Conservation (phyloP, 2,797 vertebrate species). For the Champsocephalus esox region DNA sequence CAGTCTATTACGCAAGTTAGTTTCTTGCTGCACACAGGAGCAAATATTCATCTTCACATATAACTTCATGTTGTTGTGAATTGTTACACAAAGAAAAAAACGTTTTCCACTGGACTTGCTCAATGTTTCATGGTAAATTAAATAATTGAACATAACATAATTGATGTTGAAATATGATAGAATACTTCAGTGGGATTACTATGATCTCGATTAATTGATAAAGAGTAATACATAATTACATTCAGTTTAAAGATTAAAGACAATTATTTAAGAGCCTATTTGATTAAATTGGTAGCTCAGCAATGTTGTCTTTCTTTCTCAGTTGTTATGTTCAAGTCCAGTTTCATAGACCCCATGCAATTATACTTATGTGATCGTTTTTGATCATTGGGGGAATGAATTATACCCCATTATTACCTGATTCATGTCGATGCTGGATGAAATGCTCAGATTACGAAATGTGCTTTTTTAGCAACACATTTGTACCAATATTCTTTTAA, state of each 20-base stretch:
- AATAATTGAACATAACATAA: background rate
- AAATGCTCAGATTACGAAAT: background rate
- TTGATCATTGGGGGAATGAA: constrained; percentile 22
- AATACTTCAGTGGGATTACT: constrained; percentile 4
- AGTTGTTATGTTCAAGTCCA: constrained; percentile 8
- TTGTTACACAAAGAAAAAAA: constrained; percentile 17
- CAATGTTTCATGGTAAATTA: constrained; percentile 11
- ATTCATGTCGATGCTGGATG: background rate
- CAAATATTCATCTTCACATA: constrained; percentile 38
- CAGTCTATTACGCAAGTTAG: constrained; percentile 15
- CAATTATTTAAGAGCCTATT: background rate
- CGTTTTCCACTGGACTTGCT: constrained; percentile 2
- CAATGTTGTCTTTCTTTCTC: background rate
- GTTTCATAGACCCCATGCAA: background rate
- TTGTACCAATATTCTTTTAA: background rate
- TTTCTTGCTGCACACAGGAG: constrained; percentile 3
- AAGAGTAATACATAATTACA: constrained; percentile 2
- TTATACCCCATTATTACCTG: constrained; percentile 2
- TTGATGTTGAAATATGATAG: constrained; percentile 9
- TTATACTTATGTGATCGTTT: constrained; percentile 30
- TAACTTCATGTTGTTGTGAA: constrained; percentile 25
- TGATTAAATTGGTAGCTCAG: constrained; percentile 4
- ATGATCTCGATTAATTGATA: constrained; percentile 22
- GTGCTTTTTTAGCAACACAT: too few species aligned
- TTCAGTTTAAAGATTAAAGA: constrained; percentile 20